Percentiles rank a stretch among this genome's conserved stretches.
Conservation (phyloP, 1,140 invertebrate species). For the Drosophila albomicans region DNA sequence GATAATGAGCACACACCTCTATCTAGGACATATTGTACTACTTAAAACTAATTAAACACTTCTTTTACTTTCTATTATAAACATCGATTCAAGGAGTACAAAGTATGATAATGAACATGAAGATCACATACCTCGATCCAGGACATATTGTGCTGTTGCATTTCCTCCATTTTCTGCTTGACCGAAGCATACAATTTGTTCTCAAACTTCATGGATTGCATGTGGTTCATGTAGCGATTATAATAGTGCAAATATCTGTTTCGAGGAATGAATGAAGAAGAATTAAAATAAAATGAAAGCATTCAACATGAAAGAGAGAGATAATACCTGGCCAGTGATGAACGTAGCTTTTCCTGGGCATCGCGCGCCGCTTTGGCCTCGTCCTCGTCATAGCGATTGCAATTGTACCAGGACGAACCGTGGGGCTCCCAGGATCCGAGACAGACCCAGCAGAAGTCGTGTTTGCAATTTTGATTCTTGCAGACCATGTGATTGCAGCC, state of each 20-base stretch:
- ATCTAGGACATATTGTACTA: too few species aligned
- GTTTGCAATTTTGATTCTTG: constrained; percentile 99
- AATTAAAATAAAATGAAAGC: not conserved
- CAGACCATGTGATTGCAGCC: constrained; percentile 99
- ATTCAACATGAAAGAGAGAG: not conserved
- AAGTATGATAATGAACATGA: not conserved
- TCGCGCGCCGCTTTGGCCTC: constrained; percentile 98
- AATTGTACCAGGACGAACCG: constrained; percentile 99
- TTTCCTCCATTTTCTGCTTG: constrained; percentile 99
- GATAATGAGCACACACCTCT: too few species aligned
- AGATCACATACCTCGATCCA: constrained; percentile 94
- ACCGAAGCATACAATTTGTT: constrained; percentile 97
- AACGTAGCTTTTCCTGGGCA: constrained; percentile 97
- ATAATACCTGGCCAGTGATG: constrained; percentile 87
- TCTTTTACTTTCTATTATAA: too few species aligned
- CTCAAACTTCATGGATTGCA: constrained; percentile 99
- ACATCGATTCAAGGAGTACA: not conserved
- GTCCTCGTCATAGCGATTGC: constrained; percentile 98
- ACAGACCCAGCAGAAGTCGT: constrained; percentile 99
- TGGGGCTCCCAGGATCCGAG: constrained; percentile 99
- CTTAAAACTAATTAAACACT: too few species aligned
- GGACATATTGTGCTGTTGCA: constrained; percentile 99
- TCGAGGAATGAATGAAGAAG: not conserved
- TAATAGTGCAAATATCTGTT: constrained; percentile 99
- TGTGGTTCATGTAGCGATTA: constrained; percentile 99